Base-by-base conservation (phyloP, 2,888 invertebrate genomes). In the Drosophila acutilabella region DNA sequence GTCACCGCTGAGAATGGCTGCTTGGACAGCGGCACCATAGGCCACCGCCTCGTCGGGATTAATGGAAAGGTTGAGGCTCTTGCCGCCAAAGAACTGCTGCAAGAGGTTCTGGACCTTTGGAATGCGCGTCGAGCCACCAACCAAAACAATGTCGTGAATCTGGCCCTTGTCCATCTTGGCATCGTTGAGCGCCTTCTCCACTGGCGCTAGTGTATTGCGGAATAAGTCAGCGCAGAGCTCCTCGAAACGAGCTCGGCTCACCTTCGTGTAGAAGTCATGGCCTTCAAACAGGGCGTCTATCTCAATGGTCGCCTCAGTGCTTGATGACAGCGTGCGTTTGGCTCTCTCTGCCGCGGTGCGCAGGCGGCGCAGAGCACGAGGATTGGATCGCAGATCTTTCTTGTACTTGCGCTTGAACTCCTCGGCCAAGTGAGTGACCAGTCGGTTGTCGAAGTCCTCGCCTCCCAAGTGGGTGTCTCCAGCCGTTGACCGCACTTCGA, bases 401-500 rank as follows among this genome's bases (percentile, higher is more conserved):
- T 94, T 94, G 93, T 5, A 95, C 89, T 96, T 96, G 30, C 95
- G 94, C 94, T 98, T 95, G 94, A 98, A 96, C 92, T 97, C 97
- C 82, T 97, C 95, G 1, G 96, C 95, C 82, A 92, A 98, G 98
- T 87, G 96, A 86, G 95, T 96, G 11, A 97, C 97, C 94, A 98
- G 95, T 26, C 97, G 94, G 93, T 96, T 97, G 74, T 98, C 98
- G 80, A 97, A 97, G 58, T 77, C 98, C 93, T 98, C 97, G 40
- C 57, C 57, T 84, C 97, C 97, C 93, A 98, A 94, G 90, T 98
- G 98, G 67, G 98, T 98, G 91, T 98, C 98, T 72, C 56, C 56
- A 14, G 56, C 98, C 98, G 98, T 98, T 10, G 98, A 96, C 91
- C 97, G 97, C n/a, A 98, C 98, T 91, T 98, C 98, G 92, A 98